Evolutionary conservation across 30 jellyfish, hydroid and myxozoan species (phyloP).

Genomic region (Rhopilema esculentum): DNA sequence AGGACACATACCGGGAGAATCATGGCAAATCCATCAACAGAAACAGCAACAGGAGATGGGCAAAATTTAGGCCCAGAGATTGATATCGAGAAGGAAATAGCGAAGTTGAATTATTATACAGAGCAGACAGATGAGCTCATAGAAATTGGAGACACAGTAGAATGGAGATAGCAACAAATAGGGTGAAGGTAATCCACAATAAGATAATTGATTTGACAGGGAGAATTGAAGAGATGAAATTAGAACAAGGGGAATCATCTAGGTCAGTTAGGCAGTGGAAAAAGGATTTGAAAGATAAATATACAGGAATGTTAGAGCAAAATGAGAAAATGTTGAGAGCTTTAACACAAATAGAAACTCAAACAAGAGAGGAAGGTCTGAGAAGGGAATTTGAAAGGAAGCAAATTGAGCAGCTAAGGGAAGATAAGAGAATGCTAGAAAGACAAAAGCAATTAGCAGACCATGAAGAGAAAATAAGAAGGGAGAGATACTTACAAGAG

Average conservation of each 20-base stretch:
- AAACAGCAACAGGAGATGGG: constrained; percentile 36
- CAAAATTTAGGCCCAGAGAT: constrained; percentile 5
- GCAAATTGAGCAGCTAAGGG: constrained; percentile 24
- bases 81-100: constrained; percentile 37
- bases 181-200: constrained; percentile 32
- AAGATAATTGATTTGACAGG: constrained; percentile 4
- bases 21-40: constrained; percentile 6
- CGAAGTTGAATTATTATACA: constrained; percentile 30
- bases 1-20: constrained; percentile 12
- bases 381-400: constrained; percentile 9
- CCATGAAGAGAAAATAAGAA: constrained; percentile 17
- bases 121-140: constrained; percentile 30
- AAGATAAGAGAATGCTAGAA: constrained; percentile 18
- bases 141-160: constrained; percentile 4
- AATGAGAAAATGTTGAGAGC: constrained; percentile 22
- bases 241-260: constrained; percentile 36
- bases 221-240: constrained; percentile 22
- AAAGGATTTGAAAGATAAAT: constrained; percentile 7
- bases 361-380: constrained; percentile 7
- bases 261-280: constrained; percentile 35
- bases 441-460: constrained; percentile 27
- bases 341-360: constrained; percentile 12
- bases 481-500: constrained; percentile 25
- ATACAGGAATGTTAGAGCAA: constrained; percentile 14
- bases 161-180: neutral